Evolutionary conservation across 2,113 vertebrate species (phyloP).

Genomic region (Myotis brandtii): DNA sequence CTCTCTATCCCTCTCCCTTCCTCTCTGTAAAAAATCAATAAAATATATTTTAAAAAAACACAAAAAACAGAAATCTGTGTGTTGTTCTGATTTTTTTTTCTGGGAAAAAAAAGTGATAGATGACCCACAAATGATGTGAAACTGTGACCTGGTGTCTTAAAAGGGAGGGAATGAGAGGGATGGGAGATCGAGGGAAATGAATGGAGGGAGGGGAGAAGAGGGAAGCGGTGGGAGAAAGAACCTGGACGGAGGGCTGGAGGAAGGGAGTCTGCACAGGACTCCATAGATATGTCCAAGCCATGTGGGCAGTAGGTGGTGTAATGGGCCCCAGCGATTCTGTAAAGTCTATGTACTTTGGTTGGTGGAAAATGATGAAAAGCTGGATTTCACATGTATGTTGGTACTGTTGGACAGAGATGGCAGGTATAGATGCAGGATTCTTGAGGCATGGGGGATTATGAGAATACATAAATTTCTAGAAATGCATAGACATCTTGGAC

Average conservation of each 20-base stretch:
- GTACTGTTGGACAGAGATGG: neutral
- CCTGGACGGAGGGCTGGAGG: neutral
- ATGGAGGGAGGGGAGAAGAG: neutral
- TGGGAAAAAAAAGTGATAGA: too few species aligned
- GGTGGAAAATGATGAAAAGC: neutral
- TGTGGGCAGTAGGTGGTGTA: accelerated
- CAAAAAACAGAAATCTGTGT: too few species aligned
- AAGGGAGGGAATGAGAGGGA: neutral
- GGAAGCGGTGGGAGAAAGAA: neutral
- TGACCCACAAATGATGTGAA: too few species aligned
- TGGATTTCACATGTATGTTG: neutral
- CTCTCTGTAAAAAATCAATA: too few species aligned
- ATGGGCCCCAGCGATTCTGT: neutral
- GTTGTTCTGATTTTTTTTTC: too few species aligned
- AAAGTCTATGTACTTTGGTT: neutral
- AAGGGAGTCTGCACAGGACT: neutral
- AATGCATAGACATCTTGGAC: neutral
- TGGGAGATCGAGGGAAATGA: too few species aligned
- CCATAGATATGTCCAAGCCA: neutral
- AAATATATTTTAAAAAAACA: too few species aligned
- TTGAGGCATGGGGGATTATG: neutral
- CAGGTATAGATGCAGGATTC: neutral
- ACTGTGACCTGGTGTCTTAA: too few species aligned
- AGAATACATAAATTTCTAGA: neutral
- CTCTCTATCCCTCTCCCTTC: too few species aligned